A percentile compares a stretch with the other conserved stretches of the same genome.
Evolutionary conservation across 1,140 invertebrate genomes (phyloP).

Genomic region (Procambarus virginalis): DNA sequence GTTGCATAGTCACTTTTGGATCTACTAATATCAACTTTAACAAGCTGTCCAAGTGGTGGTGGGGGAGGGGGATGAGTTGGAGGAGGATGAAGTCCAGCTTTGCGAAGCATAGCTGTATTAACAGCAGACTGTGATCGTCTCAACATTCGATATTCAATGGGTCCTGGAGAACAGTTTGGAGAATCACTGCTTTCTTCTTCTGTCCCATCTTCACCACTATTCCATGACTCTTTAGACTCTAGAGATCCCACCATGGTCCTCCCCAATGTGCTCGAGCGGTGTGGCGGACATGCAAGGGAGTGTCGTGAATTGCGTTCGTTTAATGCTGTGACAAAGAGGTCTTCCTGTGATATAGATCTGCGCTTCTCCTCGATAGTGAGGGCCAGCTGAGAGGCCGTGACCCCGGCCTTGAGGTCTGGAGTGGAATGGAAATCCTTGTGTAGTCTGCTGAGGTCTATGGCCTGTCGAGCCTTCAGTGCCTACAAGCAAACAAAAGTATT

Average conservation of each 20-base stretch:
- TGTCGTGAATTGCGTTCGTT: conserved; percentile 71
- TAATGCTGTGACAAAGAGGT: conserved; percentile 72
- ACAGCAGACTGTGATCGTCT: conserved; percentile 69
- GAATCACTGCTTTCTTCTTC: conserved; percentile 57
- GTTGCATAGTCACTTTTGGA: conserved; percentile 70
- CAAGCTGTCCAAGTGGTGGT: conserved; percentile 81
- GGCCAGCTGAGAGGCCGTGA: conserved; percentile 22
- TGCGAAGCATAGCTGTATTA: conserved; percentile 62
- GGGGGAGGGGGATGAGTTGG: conserved; percentile 72
- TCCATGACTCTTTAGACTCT: conserved; percentile 63
- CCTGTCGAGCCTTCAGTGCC: conserved; percentile 69
- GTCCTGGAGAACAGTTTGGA: conserved; percentile 56
- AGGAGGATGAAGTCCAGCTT: conserved; percentile 69
- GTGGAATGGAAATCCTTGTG: conserved; percentile 92
- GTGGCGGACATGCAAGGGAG: conserved; percentile 72
- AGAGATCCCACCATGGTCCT: conserved; percentile 54
- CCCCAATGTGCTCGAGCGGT: conserved; percentile 59
- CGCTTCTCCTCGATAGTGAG: conserved; percentile 68
- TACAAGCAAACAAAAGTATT: conserved; percentile 3
- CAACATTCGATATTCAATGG: conserved; percentile 67
- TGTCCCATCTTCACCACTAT: conserved; percentile 39
- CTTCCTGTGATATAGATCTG: conserved; percentile 74
- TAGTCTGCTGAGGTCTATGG: conserved; percentile 74
- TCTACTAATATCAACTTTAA: conserved; percentile 80
- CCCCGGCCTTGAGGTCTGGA: conserved; percentile 80